These are phyloP conservation scores for Hydractinia echinata DNA, from an alignment of 30 jellyfish, hydroid and myxozoan species.

Conservation along the genomic window DNA sequence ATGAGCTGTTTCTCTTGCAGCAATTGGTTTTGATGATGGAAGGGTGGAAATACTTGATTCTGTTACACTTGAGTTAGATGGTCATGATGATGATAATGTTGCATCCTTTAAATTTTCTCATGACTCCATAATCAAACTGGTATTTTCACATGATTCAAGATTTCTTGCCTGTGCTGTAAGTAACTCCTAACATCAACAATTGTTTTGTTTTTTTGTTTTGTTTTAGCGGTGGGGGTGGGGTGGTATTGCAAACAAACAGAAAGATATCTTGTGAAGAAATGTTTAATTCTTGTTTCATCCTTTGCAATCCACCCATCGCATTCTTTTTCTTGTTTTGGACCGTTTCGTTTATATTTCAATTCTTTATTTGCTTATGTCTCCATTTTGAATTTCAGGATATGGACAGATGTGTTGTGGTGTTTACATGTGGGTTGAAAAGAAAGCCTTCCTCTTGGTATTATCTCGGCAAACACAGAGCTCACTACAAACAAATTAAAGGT, in stretches of 20 bases:
- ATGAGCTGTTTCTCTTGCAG: conserved; percentile 31
- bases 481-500: conserved; percentile 70
- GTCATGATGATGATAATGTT: conserved; percentile 37
- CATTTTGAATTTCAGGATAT: conserved; percentile 34
- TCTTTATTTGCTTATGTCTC: no score
- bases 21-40: conserved; percentile 77
- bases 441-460: conserved; percentile 56
- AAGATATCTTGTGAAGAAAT: no score
- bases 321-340: background rate
- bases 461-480: conserved; percentile 85
- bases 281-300: no score
- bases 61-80: conserved; percentile 44
- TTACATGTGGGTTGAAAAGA: conserved; percentile 42
- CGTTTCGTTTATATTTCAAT: background rate
- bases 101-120: conserved; percentile 48
- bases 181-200: background rate
- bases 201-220: background rate
- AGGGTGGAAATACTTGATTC: conserved; percentile 56
- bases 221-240: background rate
- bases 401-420: conserved; percentile 66
- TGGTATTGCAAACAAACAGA: background rate
- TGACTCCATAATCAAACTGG: conserved; percentile 42
- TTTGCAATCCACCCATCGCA: no score
- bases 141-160: conserved; percentile 57
- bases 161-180: conserved; percentile 75